A percentile compares a stretch with the other conserved stretches of the same genome.
phyloP scores from a whole-genome alignment of 2,113 vertebrate species.

The Euleptes europaea region DNA sequence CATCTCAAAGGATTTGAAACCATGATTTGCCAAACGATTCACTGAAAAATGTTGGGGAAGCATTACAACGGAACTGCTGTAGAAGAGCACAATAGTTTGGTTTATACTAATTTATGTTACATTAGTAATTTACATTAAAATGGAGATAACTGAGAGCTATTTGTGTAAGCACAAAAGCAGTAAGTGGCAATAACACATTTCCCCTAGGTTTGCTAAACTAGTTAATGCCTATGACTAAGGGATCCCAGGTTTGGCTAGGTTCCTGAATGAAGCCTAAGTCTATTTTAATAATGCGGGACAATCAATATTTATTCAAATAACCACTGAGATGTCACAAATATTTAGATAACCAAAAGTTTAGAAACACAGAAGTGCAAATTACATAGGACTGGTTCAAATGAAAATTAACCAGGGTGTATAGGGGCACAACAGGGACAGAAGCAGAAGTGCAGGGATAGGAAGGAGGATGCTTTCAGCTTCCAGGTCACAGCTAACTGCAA shows the following conservation, averaged over 20 bases:
- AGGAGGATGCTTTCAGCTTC: not conserved
- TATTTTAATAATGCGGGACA: not conserved
- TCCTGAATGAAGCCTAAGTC: not conserved
- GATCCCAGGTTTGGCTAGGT: too few species aligned
- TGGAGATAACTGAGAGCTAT: not conserved
- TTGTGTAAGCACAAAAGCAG: not conserved
- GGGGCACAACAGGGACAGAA: not conserved
- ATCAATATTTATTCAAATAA: not conserved
- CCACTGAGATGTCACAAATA: not conserved
- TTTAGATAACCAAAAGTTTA: not conserved
- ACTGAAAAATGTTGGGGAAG: constrained; percentile 75
- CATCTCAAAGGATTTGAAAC: constrained; percentile 96
- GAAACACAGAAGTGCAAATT: not conserved
- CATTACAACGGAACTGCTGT: constrained; percentile 13
- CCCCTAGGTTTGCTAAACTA: not conserved
- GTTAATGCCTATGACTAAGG: not conserved
- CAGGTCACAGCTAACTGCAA: not conserved
- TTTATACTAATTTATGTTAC: not conserved
- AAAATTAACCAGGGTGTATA: not conserved
- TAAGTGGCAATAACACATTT: too few species aligned
- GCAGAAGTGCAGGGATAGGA: not conserved
- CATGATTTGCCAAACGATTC: constrained; percentile 94
- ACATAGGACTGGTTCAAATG: not conserved
- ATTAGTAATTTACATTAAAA: constrained; percentile 10
- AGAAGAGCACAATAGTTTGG: constrained; percentile 1